These are phyloP conservation scores for Polyommatus iphigenia DNA, from an alignment of 2,888 invertebrate genomes.

Conservation along the genomic window DNA sequence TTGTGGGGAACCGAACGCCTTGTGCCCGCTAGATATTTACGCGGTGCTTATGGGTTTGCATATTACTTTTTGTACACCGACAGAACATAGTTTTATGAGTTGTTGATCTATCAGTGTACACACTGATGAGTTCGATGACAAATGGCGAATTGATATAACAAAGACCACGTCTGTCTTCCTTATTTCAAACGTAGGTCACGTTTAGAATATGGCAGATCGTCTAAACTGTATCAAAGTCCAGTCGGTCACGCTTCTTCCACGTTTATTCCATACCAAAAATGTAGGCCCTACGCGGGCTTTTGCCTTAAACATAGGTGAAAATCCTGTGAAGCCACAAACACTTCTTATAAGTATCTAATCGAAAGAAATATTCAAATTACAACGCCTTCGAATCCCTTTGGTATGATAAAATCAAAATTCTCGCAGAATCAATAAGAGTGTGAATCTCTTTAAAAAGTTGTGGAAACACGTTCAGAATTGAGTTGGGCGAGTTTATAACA, in stretches of 20 bases:
- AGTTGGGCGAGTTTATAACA: constrained; percentile 22
- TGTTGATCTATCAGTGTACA: background rate
- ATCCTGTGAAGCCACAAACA: too few species aligned
- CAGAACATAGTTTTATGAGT: background rate
- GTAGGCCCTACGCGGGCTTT: too few species aligned
- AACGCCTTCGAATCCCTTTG: background rate
- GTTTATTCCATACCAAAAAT: too few species aligned
- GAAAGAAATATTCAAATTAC: background rate
- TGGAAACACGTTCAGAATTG: constrained; percentile 18
- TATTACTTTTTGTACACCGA: constrained; percentile 22
- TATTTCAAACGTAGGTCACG: too few species aligned
- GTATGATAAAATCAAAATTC: background rate
- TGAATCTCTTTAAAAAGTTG: constrained; percentile 1
- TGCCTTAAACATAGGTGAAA: too few species aligned
- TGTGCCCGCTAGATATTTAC: constrained; percentile 37
- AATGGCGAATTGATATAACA: too few species aligned
- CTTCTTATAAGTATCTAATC: too few species aligned
- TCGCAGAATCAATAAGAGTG: background rate
- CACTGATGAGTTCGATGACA: too few species aligned
- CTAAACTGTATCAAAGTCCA: too few species aligned
- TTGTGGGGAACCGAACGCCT: constrained; percentile 46
- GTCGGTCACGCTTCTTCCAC: too few species aligned
- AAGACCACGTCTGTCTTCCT: too few species aligned
- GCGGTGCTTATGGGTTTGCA: constrained; percentile 32
- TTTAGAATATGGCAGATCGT: too few species aligned